phyloP scores from a whole-genome alignment of 2,888 invertebrate genomes.

The Heliconius cydno region DNA sequence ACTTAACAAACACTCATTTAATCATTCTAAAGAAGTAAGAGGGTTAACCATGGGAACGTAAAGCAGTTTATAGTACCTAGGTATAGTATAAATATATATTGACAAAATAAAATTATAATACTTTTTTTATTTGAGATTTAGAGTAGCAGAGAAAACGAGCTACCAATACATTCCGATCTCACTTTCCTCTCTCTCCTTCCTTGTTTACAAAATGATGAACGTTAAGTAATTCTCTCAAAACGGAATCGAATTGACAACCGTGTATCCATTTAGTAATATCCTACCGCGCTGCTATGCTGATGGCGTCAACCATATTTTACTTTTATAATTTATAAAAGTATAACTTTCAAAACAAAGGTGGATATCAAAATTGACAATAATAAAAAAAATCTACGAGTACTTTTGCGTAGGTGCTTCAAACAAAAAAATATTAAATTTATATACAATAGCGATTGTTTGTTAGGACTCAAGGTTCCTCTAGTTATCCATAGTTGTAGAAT shows the following conservation, averaged over 20 bases:
- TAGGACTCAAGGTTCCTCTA: constrained; percentile 6
- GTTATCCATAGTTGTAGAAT: not conserved
- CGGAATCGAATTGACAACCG: not conserved
- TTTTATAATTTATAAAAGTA: not conserved
- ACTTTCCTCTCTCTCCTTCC: not conserved
- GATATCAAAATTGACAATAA: constrained; percentile 3
- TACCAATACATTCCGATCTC: not conserved
- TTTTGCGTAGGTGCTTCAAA: constrained; percentile 11
- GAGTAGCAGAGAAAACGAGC: not conserved
- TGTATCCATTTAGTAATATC: not conserved
- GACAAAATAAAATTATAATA: too few species aligned
- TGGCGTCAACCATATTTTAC: not conserved
- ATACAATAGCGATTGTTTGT: constrained; percentile 13
- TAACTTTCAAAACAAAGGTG: constrained; percentile 4
- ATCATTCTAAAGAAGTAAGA: not conserved
- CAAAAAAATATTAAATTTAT: constrained; percentile 19
- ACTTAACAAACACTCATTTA: constrained; percentile 21
- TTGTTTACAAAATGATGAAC: not conserved
- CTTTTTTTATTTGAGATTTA: too few species aligned
- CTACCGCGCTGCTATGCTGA: too few species aligned
- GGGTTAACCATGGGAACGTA: constrained; percentile 16
- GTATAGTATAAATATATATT: not conserved
- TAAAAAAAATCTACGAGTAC: not conserved
- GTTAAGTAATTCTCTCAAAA: not conserved
- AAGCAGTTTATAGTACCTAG: not conserved